Evolutionary conservation across 2,888 invertebrate genomes (phyloP).

Genomic region (Ormia ochracea): DNA sequence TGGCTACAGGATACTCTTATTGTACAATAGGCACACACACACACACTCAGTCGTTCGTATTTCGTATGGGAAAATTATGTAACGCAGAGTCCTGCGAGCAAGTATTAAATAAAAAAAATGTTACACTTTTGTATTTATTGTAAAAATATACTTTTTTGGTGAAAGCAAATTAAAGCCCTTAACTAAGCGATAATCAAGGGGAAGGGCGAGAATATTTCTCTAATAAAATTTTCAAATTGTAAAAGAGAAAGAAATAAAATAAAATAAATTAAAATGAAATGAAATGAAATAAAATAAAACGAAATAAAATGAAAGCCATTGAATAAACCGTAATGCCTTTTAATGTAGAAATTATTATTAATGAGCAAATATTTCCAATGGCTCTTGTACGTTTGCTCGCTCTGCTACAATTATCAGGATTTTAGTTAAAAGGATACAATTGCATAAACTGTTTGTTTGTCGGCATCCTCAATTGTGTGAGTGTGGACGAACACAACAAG

Average conservation of each 20-base stretch:
- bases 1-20: conserved; percentile 51
- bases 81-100: too few relatives aligned
- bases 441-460: background rate
- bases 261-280: background rate
- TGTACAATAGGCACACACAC: conserved; percentile 16
- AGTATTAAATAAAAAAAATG: background rate
- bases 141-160: conserved; percentile 27
- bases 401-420: background rate
- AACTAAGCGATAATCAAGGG: conserved; percentile 29
- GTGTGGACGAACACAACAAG: background rate
- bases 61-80: too few relatives aligned
- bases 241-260: background rate
- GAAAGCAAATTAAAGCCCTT: background rate
- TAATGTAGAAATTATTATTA: conserved; percentile 57
- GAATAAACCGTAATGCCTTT: conserved; percentile 51
- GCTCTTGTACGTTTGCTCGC: conserved; percentile 10
- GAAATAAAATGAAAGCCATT: conserved; percentile 50
- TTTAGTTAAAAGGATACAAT: conserved; percentile 39
- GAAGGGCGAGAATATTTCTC: conserved; percentile 36
- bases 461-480: background rate
- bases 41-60: conserved; percentile 63
- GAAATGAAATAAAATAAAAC: background rate
- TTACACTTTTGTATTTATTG: conserved; percentile 45
- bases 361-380: conserved; percentile 62
- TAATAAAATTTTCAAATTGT: conserved; percentile 25